These are phyloP conservation scores for Polietes domitor DNA, from an alignment of 2,888 invertebrate genomes.

Conservation along the genomic window DNA sequence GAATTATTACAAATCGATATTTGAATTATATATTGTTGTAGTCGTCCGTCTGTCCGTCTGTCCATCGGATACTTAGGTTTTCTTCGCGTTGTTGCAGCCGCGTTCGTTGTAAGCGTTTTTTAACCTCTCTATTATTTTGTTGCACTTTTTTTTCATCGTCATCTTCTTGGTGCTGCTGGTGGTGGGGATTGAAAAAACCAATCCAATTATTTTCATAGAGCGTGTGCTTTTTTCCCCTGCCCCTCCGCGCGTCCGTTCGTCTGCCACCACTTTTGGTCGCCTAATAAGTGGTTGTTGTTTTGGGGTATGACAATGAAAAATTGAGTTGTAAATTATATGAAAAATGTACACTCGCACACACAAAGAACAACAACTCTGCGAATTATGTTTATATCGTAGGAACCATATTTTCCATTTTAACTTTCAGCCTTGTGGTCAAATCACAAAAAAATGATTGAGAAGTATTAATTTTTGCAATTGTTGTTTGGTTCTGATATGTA, in stretches of 20 bases:
- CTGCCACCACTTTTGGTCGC: background rate
- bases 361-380: background rate
- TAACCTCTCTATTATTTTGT: slow-evolving; percentile 43
- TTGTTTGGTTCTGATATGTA: too few species aligned
- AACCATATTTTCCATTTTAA: background rate
- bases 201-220: slow-evolving; percentile 53
- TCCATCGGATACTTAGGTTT: slow-evolving; percentile 25
- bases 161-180: background rate
- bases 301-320: slow-evolving; percentile 68
- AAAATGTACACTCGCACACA: background rate
- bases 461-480: background rate
- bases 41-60: too few species aligned
- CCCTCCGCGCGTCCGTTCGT: background rate
- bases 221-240: background rate
- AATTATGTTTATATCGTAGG: background rate
- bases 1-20: slow-evolving; percentile 79
- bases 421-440: background rate
- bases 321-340: slow-evolving; percentile 66
- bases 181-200: slow-evolving; percentile 9
- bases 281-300: slow-evolving; percentile 61
- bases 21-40: slow-evolving; percentile 57
- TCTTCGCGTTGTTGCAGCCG: slow-evolving; percentile 32
- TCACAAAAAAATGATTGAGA: background rate
- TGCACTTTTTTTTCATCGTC: background rate
- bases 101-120: slow-evolving; percentile 50